phyloP scores from a whole-genome alignment of 2,113 vertebrate species.

The Mesocricetus auratus region DNA sequence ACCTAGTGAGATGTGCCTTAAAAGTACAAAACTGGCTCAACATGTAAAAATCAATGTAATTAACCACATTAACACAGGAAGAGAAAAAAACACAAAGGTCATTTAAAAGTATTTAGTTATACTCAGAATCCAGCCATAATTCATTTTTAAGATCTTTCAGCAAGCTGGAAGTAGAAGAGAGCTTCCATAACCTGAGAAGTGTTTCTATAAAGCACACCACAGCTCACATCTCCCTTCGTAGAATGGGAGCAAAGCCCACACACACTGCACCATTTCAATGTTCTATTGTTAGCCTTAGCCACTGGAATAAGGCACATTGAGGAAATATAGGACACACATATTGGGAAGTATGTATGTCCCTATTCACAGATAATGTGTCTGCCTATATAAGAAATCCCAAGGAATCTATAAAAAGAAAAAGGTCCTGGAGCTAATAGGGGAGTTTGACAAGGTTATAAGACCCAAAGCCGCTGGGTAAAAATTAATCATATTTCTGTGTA shows the following conservation, averaged over 20 bases:
- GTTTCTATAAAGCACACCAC: not conserved
- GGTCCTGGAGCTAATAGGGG: not conserved
- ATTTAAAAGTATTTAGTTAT: slow-evolving; percentile 13
- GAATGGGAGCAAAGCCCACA: not conserved
- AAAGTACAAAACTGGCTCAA: not conserved
- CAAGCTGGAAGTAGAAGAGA: slow-evolving; percentile 26
- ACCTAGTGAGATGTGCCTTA: not conserved
- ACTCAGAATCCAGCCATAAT: not conserved
- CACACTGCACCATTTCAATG: not conserved
- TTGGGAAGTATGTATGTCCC: not conserved
- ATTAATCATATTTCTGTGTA: not conserved
- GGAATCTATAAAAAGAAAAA: not conserved
- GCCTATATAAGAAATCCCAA: not conserved
- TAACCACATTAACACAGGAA: slow-evolving; percentile 5
- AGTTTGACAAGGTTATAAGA: slow-evolving; percentile 5
- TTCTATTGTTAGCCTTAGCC: not conserved
- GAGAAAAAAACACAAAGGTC: slow-evolving; percentile 3
- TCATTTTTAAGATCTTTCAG: slow-evolving; percentile 17
- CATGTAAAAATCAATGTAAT: not conserved
- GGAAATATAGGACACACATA: not conserved
- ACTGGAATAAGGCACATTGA: not conserved
- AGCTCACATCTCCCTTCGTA: not conserved
- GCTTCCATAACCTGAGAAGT: not conserved
- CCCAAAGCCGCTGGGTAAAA: not conserved
- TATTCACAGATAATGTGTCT: not conserved